Evolutionary conservation across 2,797 vertebrate species (phyloP).

Genomic region (Mormyrus hasselquistii): DNA sequence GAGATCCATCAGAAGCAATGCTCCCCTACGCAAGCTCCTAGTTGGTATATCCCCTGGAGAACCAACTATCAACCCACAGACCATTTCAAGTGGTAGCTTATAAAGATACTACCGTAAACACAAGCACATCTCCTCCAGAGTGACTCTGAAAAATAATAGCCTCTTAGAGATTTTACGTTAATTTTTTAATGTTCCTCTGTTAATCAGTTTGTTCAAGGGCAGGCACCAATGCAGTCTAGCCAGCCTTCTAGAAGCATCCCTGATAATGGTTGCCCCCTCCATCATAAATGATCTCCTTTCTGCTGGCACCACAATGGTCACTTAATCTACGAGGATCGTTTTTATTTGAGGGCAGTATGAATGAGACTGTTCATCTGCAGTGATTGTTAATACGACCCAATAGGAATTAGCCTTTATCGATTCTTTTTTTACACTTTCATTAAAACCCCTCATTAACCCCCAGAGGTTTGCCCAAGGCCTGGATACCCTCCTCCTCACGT

Average conservation of each 20-base stretch:
- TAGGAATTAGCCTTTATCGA: not conserved
- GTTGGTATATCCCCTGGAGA: not conserved
- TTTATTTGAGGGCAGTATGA: constrained; percentile 19
- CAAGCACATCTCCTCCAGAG: not conserved
- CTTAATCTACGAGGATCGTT: constrained; percentile 18
- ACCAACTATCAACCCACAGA: not conserved
- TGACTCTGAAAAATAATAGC: not conserved
- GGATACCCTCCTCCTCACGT: not conserved
- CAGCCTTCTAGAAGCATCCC: not conserved
- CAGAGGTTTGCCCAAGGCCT: not conserved
- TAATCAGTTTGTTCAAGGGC: not conserved
- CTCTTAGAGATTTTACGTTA: not conserved
- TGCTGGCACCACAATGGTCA: constrained; percentile 23
- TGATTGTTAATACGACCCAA: not conserved
- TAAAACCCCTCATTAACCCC: not conserved
- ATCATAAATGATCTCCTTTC: constrained; percentile 19
- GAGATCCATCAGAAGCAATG: not conserved
- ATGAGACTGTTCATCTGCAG: not conserved
- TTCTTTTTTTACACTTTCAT: not conserved
- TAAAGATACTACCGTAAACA: not conserved
- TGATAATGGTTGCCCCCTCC: not conserved
- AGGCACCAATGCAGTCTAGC: not conserved
- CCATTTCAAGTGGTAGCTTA: not conserved
- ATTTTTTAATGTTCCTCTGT: not conserved
- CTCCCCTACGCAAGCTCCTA: not conserved